These are phyloP conservation scores for Hoplias malabaricus DNA, from an alignment of 2,113 vertebrate species.

Conservation along the genomic window DNA sequence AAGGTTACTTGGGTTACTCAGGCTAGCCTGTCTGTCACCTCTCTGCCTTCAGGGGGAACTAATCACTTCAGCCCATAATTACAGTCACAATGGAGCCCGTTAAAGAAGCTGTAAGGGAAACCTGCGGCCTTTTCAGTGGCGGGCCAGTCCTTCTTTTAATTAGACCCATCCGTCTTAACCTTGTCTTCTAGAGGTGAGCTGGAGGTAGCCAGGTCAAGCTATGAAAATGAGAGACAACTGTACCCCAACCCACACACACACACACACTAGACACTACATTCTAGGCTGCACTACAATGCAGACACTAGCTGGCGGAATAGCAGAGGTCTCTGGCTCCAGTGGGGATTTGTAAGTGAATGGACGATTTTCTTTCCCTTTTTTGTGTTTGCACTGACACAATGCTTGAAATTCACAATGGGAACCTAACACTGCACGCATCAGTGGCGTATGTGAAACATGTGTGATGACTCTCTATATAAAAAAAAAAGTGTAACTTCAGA, in stretches of 20 bases:
- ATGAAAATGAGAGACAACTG: conserved; percentile 66
- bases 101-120: conserved; percentile 83
- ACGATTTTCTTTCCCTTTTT: conserved; percentile 47
- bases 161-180: conserved; percentile 82
- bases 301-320: conserved; percentile 56
- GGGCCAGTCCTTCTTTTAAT: conserved; percentile 78
- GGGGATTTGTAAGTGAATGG: conserved; percentile 77
- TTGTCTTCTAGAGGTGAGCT: conserved; percentile 77
- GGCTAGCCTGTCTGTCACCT: conserved; percentile 80
- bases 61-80: conserved; percentile 83
- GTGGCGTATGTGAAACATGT: conserved; percentile 70
- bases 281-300: conserved; percentile 56
- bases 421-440: conserved; percentile 74
- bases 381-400: conserved; percentile 74
- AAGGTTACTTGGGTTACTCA: conserved; percentile 80
- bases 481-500: conserved; percentile 79
- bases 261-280: conserved; percentile 10
- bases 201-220: conserved; percentile 76
- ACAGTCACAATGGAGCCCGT: conserved; percentile 76
- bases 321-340: conserved; percentile 74
- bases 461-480: conserved; percentile 68
- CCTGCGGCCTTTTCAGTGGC: conserved; percentile 72
- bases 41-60: conserved; percentile 74
- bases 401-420: conserved; percentile 75
- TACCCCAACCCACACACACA: conserved; percentile 40